Percentiles rank a stretch among this genome's conserved stretches.
Evolutionary conservation across 1,140 invertebrate species (phyloP).

Genomic region (Caenorhabditis inopinata): DNA sequence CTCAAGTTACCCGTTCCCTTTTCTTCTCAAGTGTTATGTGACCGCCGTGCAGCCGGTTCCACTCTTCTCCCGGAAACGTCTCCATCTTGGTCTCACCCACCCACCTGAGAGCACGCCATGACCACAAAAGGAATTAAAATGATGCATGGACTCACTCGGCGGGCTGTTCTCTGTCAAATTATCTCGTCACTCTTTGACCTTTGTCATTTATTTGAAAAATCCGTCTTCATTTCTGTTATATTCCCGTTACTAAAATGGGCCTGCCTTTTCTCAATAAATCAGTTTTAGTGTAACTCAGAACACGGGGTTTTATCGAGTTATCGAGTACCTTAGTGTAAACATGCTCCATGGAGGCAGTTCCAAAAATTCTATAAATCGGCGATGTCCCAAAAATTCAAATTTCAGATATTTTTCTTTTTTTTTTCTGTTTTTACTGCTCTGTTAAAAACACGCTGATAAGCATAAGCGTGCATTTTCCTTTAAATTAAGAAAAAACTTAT

Average conservation of each 20-base stretch:
- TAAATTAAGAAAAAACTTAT: too few species aligned
- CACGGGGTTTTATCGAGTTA: too few species aligned
- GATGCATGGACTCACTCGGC: background rate
- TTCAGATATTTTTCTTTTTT: too few species aligned
- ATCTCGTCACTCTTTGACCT: conserved; percentile 21
- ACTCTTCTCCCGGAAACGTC: conserved; percentile 19
- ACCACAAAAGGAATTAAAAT: conserved; percentile 30
- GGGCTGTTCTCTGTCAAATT: background rate
- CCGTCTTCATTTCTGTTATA: background rate
- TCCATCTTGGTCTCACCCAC: background rate
- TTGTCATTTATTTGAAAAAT: conserved; percentile 6
- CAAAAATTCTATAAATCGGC: too few species aligned
- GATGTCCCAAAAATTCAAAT: too few species aligned
- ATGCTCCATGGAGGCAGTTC: too few species aligned
- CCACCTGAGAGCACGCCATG: conserved; percentile 18
- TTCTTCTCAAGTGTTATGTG: conserved; percentile 8
- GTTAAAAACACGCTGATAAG: too few species aligned
- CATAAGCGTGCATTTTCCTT: too few species aligned
- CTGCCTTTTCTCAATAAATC: background rate
- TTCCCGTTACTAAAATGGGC: background rate
- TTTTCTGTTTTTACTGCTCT: too few species aligned
- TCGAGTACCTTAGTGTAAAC: too few species aligned
- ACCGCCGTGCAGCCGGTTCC: conserved; percentile 24
- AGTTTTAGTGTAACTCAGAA: too few species aligned
- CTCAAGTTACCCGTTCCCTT: background rate